Percentiles rank a stretch among this genome's conserved stretches.
Conservation (phyloP, 2,113 vertebrate species). For the Daphoenositta chrysoptera region DNA sequence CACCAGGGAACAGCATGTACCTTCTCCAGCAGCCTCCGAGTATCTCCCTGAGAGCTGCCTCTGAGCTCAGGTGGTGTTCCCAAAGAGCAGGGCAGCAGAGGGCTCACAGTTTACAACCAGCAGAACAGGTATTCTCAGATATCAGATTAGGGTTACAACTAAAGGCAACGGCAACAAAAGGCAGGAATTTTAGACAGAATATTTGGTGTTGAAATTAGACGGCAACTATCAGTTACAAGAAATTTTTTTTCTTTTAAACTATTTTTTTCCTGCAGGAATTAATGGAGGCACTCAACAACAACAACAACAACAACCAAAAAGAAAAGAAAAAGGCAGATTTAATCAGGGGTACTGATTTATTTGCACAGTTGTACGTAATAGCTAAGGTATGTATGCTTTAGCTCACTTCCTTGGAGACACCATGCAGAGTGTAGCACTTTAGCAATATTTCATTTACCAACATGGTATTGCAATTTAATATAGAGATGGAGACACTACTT, state of each 20-base stretch:
- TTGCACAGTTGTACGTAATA: background rate
- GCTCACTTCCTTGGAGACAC: background rate
- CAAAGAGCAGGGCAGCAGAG: background rate
- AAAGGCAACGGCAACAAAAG: background rate
- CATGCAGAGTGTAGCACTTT: background rate
- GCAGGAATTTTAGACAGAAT: background rate
- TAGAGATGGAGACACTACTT: background rate
- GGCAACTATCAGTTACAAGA: rapidly evolving
- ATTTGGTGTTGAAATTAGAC: background rate
- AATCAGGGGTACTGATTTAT: background rate
- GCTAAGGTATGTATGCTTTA: background rate
- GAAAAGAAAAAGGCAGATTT: background rate
- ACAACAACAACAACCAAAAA: no score
- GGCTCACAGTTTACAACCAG: background rate
- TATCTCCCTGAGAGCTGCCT: background rate
- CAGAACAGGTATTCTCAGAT: background rate
- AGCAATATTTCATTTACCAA: background rate
- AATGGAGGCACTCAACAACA: background rate
- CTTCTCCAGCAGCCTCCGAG: background rate
- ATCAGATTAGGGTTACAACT: background rate
- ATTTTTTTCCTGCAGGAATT: background rate
- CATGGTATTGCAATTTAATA: background rate
- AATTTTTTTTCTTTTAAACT: background rate
- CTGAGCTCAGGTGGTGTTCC: background rate
- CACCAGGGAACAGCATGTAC: background rate